Conservation (phyloP, 1,140 invertebrate genomes). For the Aporrectodea caliginosa region DNA sequence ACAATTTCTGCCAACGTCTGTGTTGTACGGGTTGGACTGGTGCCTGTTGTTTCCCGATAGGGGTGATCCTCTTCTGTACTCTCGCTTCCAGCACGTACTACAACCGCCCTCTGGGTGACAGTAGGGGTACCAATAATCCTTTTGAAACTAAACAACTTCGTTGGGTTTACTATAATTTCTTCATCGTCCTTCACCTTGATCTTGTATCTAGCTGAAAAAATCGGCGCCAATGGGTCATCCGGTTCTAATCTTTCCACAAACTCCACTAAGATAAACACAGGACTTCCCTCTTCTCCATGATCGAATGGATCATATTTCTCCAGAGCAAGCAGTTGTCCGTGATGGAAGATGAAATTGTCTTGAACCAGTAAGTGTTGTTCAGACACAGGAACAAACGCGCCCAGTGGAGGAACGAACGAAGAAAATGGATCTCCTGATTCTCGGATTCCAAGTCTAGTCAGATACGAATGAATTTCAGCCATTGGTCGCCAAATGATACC, state of each 20-base stretch:
- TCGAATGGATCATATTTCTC: conserved; percentile 7
- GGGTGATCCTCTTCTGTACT: too few relatives aligned
- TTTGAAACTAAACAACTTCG: neutral
- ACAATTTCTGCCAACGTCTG: conserved; percentile 12
- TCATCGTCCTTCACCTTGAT: conserved; percentile 7
- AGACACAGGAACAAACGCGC: neutral
- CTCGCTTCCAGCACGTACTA: too few relatives aligned
- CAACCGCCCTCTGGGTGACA: neutral
- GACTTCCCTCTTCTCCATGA: neutral
- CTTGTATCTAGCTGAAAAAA: neutral
- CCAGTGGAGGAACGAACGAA: neutral
- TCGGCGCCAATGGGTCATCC: neutral
- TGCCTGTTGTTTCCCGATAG: too few relatives aligned
- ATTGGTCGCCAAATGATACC: neutral
- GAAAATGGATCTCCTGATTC: neutral
- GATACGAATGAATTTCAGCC: neutral
- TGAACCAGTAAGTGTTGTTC: conserved; percentile 7
- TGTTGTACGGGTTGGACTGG: too few relatives aligned
- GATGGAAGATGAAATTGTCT: neutral
- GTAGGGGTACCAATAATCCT: neutral
- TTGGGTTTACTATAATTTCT: neutral
- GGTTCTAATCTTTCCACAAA: neutral
- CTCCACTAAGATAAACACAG: conserved; percentile 12
- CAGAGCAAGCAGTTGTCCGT: conserved; percentile 7
- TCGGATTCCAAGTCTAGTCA: neutral